Evolutionary conservation across 2,113 vertebrate genomes (phyloP), one percentile per base, ranked within the genome.

Genomic region (Prolemur simus): DNA sequence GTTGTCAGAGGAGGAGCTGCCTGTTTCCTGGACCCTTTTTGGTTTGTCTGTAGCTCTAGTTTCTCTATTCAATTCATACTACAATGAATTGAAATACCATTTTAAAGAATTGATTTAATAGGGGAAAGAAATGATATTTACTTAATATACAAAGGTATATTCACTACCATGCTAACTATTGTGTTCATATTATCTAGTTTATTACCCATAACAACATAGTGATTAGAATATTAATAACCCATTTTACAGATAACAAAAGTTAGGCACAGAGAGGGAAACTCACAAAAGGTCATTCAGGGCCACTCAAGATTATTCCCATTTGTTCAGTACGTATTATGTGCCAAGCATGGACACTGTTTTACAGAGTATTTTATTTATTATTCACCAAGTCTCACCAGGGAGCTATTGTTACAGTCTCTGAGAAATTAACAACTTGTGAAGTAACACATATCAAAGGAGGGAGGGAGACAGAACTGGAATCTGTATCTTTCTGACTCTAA

Each of bases 41-140:
- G 37, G 21, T 60, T 6, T 77, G 15, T 87, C 2, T 45, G 73
- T 91, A 58, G 11, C 27, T 95, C 47, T n/a, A n/a, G 4, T 68
- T 92, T 89, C 29, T 80, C n/a, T 88, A 29, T 63, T 82, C n/a
- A 95, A 73, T 78, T 94, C 34, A 25, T 4, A 83, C 76, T 74
- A 32, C 4, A 86, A 34, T 68, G 78, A 84, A 58, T 37, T 3
- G 8, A 52, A 87, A 80, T 63, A 15, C 3, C 25, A 58, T 64
- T 88, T 78, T 91, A 80, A 95, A 69, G 86, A 73, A 39, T 37
- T 69, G 34, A 32, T 37, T 83, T 84, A 56, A 49, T 4, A 25
- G 10, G 37, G 37, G 37, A 47, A 17, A 78, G 15, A 37, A 39
- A 74, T 74, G 0, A 13, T 58, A 34, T 74, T 49, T 68, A 42